Evolutionary conservation across 2,113 vertebrate species (phyloP).

Genomic region (Grallaria varia): DNA sequence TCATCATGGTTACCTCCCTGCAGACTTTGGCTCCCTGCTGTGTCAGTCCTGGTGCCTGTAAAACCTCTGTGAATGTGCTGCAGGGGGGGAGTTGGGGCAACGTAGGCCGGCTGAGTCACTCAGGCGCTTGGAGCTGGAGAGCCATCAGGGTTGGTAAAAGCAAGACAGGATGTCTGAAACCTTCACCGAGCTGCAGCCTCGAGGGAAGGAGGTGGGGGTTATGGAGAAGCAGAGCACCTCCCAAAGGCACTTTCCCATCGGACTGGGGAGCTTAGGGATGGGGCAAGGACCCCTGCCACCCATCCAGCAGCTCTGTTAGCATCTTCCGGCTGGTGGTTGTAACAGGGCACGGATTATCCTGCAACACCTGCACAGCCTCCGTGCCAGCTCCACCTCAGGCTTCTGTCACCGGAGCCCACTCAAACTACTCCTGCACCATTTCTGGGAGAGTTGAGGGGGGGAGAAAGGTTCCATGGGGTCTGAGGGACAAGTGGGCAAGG

Average conservation of each 20-base stretch:
- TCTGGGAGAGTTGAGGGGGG: not conserved
- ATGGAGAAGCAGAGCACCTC: not conserved
- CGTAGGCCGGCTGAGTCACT: not conserved
- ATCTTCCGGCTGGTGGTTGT: not conserved
- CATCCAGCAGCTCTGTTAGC: not conserved
- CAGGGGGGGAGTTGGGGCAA: not conserved
- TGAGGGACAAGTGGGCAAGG: not conserved
- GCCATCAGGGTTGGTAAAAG: not conserved
- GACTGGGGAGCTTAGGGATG: accelerated
- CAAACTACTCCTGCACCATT: not conserved
- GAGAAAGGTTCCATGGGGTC: not conserved
- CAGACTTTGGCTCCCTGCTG: not conserved
- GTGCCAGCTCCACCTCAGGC: accelerated
- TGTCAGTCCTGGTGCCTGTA: not conserved
- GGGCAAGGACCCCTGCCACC: not conserved
- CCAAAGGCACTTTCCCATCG: accelerated
- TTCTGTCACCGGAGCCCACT: not conserved
- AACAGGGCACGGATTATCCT: accelerated
- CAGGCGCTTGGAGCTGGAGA: not conserved
- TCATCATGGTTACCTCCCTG: not conserved
- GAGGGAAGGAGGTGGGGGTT: not conserved
- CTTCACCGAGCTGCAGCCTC: accelerated
- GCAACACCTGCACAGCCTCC: not conserved
- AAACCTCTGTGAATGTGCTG: not conserved
- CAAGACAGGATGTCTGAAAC: not conserved